Conservation (phyloP, 2,888 invertebrate genomes). For the Tetranychus truncatus region DNA sequence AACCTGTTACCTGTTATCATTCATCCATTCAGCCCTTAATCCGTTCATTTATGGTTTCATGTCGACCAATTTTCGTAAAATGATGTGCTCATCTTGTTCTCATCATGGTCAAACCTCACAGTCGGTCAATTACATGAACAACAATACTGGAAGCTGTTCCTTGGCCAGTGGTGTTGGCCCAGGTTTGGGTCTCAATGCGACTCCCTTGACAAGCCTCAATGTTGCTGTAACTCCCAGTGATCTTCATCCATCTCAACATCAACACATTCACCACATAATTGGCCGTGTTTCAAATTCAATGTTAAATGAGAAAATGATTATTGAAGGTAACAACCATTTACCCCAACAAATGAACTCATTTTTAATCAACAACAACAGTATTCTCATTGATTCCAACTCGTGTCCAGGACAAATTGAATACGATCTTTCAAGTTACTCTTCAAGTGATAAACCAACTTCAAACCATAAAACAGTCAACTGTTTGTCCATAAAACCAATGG, state of each 20-base stretch:
- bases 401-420: too few species aligned
- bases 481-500: too few species aligned
- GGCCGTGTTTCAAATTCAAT: background rate
- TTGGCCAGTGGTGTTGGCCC: background rate
- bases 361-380: too few species aligned
- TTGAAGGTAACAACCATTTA: too few species aligned
- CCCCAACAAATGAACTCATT: too few species aligned
- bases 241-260: background rate
- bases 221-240: background rate
- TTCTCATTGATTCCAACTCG: too few species aligned
- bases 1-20: conserved; percentile 32
- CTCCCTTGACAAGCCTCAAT: background rate
- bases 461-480: too few species aligned
- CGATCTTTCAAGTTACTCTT: too few species aligned
- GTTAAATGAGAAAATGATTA: too few species aligned
- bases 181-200: background rate
- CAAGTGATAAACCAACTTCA: too few species aligned
- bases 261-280: conserved; percentile 5
- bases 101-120: background rate
- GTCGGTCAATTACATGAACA: background rate
- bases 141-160: conserved; percentile 9
- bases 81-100: conserved; percentile 25
- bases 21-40: conserved; percentile 34
- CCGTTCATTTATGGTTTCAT: conserved; percentile 34
- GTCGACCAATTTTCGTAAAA: conserved; percentile 32